Conservation (phyloP, 2,113 vertebrate genomes). For the Odontophorus gujanensis region DNA sequence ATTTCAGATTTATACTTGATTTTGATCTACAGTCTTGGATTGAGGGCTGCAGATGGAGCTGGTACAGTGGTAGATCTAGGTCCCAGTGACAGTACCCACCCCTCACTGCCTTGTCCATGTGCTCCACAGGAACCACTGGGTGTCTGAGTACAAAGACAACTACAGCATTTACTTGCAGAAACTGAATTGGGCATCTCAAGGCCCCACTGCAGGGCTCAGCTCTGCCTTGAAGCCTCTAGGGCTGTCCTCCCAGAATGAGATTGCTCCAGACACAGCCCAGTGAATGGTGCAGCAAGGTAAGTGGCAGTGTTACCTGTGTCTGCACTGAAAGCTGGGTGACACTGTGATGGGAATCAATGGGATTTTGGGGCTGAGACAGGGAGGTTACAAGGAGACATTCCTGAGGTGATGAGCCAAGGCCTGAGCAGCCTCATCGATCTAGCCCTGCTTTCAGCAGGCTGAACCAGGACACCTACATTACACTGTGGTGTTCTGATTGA, state of each 20-base stretch:
- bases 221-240: not conserved
- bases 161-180: slow-evolving; percentile 26
- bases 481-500: not conserved
- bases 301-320: not conserved
- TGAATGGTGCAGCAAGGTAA: not conserved
- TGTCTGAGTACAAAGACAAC: slow-evolving; percentile 51
- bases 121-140: slow-evolving; percentile 28
- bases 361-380: not conserved
- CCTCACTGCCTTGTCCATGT: not conserved
- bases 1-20: not conserved
- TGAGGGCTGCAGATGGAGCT: not conserved
- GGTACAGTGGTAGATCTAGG: not conserved
- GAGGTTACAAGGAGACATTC: not conserved
- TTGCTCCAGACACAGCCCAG: not conserved
- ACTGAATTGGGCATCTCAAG: not conserved
- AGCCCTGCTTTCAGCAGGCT: not conserved
- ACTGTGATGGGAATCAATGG: not conserved
- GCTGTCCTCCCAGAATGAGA: not conserved
- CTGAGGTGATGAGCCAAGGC: accelerated
- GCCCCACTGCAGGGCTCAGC: not conserved
- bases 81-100: not conserved
- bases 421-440: not conserved
- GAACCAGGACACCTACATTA: not conserved
- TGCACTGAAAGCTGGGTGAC: not conserved
- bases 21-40: not conserved